Percentiles rank a stretch among this genome's conserved stretches.
Conservation (phyloP, 2,888 invertebrate genomes). For the Ochropacha duplaris region DNA sequence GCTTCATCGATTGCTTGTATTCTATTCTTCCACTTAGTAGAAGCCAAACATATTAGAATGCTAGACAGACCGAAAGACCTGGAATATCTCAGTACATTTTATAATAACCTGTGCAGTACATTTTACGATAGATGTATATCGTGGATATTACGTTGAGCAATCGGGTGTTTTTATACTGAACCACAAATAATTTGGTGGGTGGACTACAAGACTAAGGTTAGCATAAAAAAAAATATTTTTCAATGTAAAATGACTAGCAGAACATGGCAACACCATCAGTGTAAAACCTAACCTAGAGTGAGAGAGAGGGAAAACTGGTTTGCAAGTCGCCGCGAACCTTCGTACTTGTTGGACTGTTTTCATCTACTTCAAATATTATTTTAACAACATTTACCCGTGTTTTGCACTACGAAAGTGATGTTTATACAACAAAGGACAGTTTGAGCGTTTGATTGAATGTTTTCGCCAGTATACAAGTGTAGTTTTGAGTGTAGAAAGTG, state of each 20-base stretch:
- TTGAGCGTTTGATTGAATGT: constrained; percentile 21
- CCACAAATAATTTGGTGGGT: no score
- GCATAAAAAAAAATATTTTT: constrained; percentile 1
- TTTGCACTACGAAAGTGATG: constrained; percentile 48
- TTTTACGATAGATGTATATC: no score
- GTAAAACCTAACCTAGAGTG: constrained; percentile 48
- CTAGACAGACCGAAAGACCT: no score
- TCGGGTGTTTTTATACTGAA: no score
- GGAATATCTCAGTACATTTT: no score
- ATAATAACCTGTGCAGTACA: no score
- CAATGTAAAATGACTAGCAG: constrained; percentile 22
- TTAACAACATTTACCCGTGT: constrained; percentile 61
- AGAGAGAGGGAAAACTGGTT: constrained; percentile 70
- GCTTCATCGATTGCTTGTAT: background rate
- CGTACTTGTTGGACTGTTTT: constrained; percentile 55
- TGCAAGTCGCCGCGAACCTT: constrained; percentile 55
- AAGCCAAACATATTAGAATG: no score
- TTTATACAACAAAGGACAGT: constrained; percentile 43
- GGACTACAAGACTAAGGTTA: background rate
- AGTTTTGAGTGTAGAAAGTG: constrained; percentile 48
- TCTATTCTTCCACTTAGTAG: background rate
- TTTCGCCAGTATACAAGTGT: constrained; percentile 34
- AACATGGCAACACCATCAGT: constrained; percentile 50
- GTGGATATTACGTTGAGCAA: no score
- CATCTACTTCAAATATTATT: constrained; percentile 59